Base-by-base conservation (phyloP, 2,888 invertebrate genomes). In the Noctua pronuba region DNA sequence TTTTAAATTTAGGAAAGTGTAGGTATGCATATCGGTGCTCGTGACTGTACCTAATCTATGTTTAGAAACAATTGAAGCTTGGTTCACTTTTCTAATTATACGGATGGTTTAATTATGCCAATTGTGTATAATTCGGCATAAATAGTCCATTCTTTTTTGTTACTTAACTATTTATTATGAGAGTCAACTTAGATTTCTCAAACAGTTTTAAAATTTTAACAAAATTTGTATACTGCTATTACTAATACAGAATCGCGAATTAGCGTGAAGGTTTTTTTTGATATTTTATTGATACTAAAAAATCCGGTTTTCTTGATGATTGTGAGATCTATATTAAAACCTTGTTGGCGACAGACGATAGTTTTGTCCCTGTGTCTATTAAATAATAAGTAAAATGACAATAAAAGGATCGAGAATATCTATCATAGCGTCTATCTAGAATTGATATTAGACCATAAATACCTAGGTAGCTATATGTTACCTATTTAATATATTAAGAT, bases 91-190 rank as follows among this genome's bases (percentile, higher is more conserved):
- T 60, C 24, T 60, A 64, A 80, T 64, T 64, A 64, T 18, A 60
- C 73, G 74, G 80, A 84, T 67, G 69, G 41, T n/a, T 58, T 49
- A 79, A 82, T 84, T 64, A 80, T 46, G 62, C 8, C 66, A 80
- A 70, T 80, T 65, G 28, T 66, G 41, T 41, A 60, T 10, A 24
- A 69, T 46, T 41, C 31, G 38, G 52, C 31, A 11, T 41, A 60
- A 73, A 73, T 24, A 65, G 55, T 65, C 8, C 2, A 28, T n/a
- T 58, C 0, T 71, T 49, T n/a, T n/a, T 28, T 35, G n/a, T 28
- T 31, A 41, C 8, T 35, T 35, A 41, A 41, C 41, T 38, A 35
- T 35, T 21, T n/a, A 38, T 10, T 62, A 31, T 16, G 31, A 11
- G 10, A 44, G 21, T n/a, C 21, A 1, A 38, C 24, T 7, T 11